Evolutionary conservation across 2,113 vertebrate genomes (phyloP).

Genomic region (Ciconia maguari): DNA sequence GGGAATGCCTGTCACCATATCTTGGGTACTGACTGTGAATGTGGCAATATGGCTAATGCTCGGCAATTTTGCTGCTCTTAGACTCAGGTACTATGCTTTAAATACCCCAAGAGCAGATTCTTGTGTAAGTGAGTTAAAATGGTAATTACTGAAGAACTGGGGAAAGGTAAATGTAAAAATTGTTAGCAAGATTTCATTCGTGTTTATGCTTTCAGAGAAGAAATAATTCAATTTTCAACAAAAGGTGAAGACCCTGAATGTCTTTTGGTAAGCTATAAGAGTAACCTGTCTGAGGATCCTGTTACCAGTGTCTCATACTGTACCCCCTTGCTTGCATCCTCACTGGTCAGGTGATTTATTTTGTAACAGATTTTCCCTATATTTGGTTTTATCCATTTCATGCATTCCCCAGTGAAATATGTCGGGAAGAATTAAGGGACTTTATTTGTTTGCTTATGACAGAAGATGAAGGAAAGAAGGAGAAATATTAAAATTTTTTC

Average conservation of each 20-base stretch:
- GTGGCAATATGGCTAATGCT: neutral
- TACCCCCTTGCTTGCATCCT: neutral
- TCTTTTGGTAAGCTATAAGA: neutral
- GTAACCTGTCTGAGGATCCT: neutral
- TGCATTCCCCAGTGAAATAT: neutral
- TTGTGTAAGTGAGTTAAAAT: neutral
- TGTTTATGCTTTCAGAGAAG: neutral
- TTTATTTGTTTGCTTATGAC: neutral
- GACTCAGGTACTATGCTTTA: neutral
- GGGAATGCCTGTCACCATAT: neutral
- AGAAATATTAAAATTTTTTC: neutral
- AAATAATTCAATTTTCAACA: neutral
- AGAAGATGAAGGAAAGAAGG: neutral
- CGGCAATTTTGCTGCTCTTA: neutral
- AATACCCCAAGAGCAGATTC: neutral
- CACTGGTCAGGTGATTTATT: neutral
- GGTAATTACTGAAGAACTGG: neutral
- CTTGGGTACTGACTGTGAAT: neutral
- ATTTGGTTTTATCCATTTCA: neutral
- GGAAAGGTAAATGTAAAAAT: neutral
- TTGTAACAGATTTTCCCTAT: neutral
- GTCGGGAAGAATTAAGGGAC: neutral
- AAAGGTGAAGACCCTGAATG: neutral
- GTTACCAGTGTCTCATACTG: neutral
- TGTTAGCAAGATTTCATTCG: neutral